These are phyloP conservation scores for Falcaria lacertinaria DNA, from an alignment of 2,888 invertebrate genomes.

Conservation along the genomic window DNA sequence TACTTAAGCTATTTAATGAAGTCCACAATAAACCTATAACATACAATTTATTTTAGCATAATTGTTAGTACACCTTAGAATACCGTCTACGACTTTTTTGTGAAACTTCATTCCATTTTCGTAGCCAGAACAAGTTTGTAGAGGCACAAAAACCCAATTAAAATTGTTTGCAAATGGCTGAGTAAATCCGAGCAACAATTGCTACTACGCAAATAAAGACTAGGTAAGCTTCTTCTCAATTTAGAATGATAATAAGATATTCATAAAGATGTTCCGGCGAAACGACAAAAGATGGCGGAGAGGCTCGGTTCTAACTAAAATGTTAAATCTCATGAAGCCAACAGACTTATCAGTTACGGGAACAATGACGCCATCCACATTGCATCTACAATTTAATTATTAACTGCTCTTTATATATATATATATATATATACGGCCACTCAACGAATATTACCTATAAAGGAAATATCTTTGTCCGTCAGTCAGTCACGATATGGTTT, in stretches of 20 bases:
- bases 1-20: too few species aligned
- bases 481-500: too few species aligned
- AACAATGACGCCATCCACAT: constrained; percentile 26
- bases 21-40: too few species aligned
- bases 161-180: constrained; percentile 72
- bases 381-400: constrained; percentile 13
- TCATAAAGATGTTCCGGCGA: constrained; percentile 63
- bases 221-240: constrained; percentile 69
- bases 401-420: too few species aligned
- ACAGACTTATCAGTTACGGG: constrained; percentile 30
- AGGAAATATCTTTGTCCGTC: too few species aligned
- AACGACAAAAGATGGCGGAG: constrained; percentile 52
- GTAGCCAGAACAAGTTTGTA: constrained; percentile 57
- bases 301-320: constrained; percentile 46
- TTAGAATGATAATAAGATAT: constrained; percentile 71
- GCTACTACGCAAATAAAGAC: constrained; percentile 63
- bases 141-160: constrained; percentile 70
- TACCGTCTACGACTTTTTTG: constrained; percentile 15
- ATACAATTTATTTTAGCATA: too few species aligned
- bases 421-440: too few species aligned
- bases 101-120: constrained; percentile 44
- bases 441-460: too few species aligned
- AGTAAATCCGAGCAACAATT: constrained; percentile 65
- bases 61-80: too few species aligned
- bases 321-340: constrained; percentile 54